Evolutionary conservation across 2,113 vertebrate genomes (phyloP).

Genomic region (Menura novaehollandiae): DNA sequence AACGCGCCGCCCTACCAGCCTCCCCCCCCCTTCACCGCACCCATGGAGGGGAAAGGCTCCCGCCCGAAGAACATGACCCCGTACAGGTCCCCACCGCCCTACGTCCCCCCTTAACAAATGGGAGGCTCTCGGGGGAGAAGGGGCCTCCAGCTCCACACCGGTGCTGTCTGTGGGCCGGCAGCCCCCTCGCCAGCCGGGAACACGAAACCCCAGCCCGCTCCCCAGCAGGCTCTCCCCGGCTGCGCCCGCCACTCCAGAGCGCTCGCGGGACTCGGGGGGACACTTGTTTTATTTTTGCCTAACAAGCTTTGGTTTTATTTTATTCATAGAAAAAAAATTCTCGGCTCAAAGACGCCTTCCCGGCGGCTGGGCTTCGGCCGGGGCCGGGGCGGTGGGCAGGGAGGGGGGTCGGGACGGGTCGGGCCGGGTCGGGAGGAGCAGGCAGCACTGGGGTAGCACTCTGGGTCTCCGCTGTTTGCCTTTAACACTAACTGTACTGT

Average conservation of each 20-base stretch:
- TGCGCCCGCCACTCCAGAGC: conserved; percentile 57
- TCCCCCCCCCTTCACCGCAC: conserved; percentile 91
- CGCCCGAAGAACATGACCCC: conserved; percentile 98
- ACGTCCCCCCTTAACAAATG: conserved; percentile 91
- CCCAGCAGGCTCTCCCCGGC: conserved; percentile 56
- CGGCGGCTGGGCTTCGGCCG: conserved; percentile 69
- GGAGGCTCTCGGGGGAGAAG: conserved; percentile 65
- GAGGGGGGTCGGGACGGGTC: conserved; percentile 36
- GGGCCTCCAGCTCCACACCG: conserved; percentile 78
- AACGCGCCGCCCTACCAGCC: conserved; percentile 94
- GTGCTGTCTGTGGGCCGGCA: conserved; percentile 78
- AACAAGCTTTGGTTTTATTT: conserved; percentile 84
- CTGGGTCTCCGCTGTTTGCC: conserved; percentile 90
- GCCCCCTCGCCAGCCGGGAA: conserved; percentile 67
- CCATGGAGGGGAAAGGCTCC: conserved; percentile 94
- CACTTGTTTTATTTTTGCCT: conserved; percentile 80
- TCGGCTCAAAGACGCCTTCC: conserved; percentile 71
- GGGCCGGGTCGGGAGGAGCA: conserved; percentile 61
- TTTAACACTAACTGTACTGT: conserved; percentile 97
- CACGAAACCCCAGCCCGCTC: conserved; percentile 46
- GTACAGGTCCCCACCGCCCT: conserved; percentile 94
- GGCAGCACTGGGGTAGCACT: conserved; percentile 78
- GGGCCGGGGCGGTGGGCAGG: conserved; percentile 16
- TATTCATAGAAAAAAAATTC: conserved; percentile 75
- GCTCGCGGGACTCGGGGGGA: conserved; percentile 66